Percentiles rank a stretch among this genome's conserved stretches.
Conservation (phyloP, 1,140 invertebrate genomes). For the Bombus superbus region DNA sequence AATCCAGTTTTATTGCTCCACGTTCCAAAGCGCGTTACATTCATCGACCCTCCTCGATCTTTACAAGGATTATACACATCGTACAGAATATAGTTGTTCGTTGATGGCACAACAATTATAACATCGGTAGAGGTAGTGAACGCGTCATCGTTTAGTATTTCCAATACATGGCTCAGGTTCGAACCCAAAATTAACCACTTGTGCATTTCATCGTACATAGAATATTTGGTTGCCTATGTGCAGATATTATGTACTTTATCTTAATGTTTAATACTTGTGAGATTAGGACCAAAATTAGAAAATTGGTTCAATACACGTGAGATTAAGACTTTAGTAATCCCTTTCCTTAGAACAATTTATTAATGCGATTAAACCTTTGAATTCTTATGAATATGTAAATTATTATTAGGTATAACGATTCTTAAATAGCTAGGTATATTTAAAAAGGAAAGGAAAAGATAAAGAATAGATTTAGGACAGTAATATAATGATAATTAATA, state of each 20-base stretch:
- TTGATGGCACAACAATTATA: constrained; percentile 42
- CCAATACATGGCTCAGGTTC: constrained; percentile 34
- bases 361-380: not conserved
- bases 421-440: not conserved
- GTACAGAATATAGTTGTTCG: constrained; percentile 46
- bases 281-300: not conserved
- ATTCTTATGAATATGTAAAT: not conserved
- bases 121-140: constrained; percentile 58
- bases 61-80: constrained; percentile 69
- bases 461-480: no score
- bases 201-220: constrained; percentile 57
- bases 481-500: no score
- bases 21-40: constrained; percentile 54
- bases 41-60: constrained; percentile 55
- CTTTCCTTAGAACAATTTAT: not conserved
- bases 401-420: not conserved
- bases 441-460: not conserved
- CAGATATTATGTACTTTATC: not conserved
- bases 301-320: no score
- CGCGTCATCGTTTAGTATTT: constrained; percentile 42
- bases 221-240: constrained; percentile 44
- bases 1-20: constrained; percentile 51
- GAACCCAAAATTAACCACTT: constrained; percentile 60
- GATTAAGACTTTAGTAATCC: not conserved
- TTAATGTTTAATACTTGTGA: not conserved